These are phyloP conservation scores for Papilio helenus DNA, from an alignment of 1,140 invertebrate genomes.

Conservation along the genomic window DNA sequence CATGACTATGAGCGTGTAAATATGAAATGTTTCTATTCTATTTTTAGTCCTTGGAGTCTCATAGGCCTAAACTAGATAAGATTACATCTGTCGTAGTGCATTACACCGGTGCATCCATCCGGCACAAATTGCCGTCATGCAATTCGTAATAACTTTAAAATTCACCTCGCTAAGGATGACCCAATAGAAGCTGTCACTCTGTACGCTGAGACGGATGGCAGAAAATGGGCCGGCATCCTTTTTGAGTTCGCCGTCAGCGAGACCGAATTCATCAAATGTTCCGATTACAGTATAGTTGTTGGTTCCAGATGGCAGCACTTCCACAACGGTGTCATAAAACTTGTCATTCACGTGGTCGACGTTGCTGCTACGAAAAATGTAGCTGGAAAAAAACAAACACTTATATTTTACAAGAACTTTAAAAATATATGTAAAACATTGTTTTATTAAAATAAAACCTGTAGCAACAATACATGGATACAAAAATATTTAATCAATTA, in stretches of 20 bases:
- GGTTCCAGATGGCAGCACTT: slow-evolving; percentile 87
- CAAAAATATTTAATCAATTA: too few species aligned
- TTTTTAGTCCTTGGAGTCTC: too few species aligned
- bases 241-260: slow-evolving; percentile 89
- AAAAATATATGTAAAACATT: not conserved
- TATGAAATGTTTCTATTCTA: too few species aligned
- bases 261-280: slow-evolving; percentile 90
- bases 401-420: slow-evolving; percentile 25
- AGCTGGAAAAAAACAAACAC: slow-evolving; percentile 83
- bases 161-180: slow-evolving; percentile 94
- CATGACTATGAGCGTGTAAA: too few species aligned
- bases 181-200: slow-evolving; percentile 94
- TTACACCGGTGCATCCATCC: not conserved
- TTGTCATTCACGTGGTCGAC: slow-evolving; percentile 95
- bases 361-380: slow-evolving; percentile 95
- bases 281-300: slow-evolving; percentile 90
- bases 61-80: too few species aligned
- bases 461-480: too few species aligned
- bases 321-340: slow-evolving; percentile 94
- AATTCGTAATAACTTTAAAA: slow-evolving; percentile 31
- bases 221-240: slow-evolving; percentile 87
- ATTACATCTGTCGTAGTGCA: too few species aligned
- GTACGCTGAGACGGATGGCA: slow-evolving; percentile 89
- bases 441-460: not conserved
- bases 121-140: too few species aligned